Evolutionary conservation across 1,140 invertebrate species (phyloP).

Genomic region (Eumeta japonica): DNA sequence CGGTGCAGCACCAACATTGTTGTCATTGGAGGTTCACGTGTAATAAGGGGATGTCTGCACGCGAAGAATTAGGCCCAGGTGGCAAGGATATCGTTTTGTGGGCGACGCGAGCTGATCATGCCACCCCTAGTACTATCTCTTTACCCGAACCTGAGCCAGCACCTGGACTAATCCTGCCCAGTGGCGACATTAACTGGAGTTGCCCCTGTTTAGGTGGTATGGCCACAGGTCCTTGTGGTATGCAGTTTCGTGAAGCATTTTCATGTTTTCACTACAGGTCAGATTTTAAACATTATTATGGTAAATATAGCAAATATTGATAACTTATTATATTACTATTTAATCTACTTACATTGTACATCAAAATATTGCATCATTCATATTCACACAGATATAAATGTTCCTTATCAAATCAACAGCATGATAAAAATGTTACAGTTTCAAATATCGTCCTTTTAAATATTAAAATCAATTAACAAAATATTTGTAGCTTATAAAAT

Average conservation of each 20-base stretch:
- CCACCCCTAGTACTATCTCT: slow-evolving; percentile 68
- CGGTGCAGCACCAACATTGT: neutral
- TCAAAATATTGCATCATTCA: no score
- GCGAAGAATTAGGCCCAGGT: slow-evolving; percentile 28
- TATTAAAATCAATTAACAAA: no score
- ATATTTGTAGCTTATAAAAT: no score
- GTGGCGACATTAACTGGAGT: slow-evolving; percentile 95
- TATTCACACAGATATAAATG: no score
- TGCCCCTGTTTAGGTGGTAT: slow-evolving; percentile 95
- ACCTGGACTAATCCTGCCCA: slow-evolving; percentile 78
- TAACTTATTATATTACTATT: no score
- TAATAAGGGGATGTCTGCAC: neutral
- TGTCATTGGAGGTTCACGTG: neutral
- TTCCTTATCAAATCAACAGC: no score
- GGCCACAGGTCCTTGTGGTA: slow-evolving; percentile 92
- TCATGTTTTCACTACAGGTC: slow-evolving; percentile 87
- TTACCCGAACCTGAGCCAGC: slow-evolving; percentile 72
- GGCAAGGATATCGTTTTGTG: slow-evolving; percentile 86
- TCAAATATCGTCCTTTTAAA: no score
- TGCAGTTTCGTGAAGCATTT: slow-evolving; percentile 90
- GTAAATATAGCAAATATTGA: neutral
- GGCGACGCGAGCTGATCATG: slow-evolving; percentile 76
- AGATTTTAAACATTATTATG: neutral
- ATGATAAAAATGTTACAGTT: no score
- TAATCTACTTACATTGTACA: no score